phyloP scores from a whole-genome alignment of 2,888 invertebrate species.

The Auanema sp. region DNA sequence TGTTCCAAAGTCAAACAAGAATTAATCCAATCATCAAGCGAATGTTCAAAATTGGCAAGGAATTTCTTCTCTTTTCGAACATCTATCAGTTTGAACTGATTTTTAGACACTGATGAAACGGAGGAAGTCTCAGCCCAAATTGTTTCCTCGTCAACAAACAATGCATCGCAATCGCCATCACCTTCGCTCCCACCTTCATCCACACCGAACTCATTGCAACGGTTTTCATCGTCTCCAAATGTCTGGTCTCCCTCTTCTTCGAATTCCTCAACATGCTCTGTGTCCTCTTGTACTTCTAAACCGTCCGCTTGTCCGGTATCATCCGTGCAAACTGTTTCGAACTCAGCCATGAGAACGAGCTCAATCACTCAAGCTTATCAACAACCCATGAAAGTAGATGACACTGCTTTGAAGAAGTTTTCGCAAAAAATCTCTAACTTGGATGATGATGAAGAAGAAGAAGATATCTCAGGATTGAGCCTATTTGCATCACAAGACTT shows the following conservation, averaged over 20 bases:
- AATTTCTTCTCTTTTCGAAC: background rate
- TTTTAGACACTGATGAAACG: background rate
- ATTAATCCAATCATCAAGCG: constrained; percentile 37
- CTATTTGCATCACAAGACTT: constrained; percentile 46
- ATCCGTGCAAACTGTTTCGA: background rate
- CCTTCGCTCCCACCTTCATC: background rate
- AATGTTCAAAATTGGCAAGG: constrained; percentile 24
- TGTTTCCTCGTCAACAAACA: background rate
- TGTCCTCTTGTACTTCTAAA: background rate
- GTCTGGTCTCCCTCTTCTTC: constrained; percentile 10
- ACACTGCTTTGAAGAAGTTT: background rate
- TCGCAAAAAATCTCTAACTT: background rate
- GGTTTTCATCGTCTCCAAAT: background rate
- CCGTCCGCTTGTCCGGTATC: background rate
- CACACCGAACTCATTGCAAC: background rate
- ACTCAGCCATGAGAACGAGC: background rate
- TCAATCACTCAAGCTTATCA: background rate
- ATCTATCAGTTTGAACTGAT: background rate
- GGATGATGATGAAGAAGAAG: constrained; percentile 11
- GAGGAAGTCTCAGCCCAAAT: background rate
- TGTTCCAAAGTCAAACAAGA: constrained; percentile 27
- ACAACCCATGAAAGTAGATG: background rate
- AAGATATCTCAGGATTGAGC: constrained; percentile 31
- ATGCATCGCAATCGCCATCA: background rate
- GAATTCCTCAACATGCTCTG: constrained; percentile 12